These are phyloP conservation scores for Apostichopus parvimensis DNA, from an alignment of 35 echinoderm and acorn worm genomes.

Conservation along the genomic window DNA sequence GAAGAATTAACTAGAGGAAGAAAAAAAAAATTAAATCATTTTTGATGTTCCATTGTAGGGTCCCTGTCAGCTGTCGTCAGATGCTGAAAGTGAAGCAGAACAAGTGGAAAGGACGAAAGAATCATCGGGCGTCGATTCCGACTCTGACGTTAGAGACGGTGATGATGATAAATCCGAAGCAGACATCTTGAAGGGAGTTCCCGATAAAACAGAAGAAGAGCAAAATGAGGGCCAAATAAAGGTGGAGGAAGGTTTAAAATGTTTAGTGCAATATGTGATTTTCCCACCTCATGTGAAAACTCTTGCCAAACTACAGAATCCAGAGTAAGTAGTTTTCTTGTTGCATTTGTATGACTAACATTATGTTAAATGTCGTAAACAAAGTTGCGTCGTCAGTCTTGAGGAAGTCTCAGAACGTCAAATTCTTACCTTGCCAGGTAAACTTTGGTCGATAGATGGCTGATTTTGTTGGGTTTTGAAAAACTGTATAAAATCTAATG, in stretches of 20 bases:
- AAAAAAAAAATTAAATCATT: no score
- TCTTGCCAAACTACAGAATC: slow-evolving; percentile 4
- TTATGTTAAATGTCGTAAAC: no score
- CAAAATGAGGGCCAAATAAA: not conserved
- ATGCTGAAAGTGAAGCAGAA: not conserved
- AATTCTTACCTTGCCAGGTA: no score
- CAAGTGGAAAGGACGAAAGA: not conserved
- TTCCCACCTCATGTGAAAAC: slow-evolving; percentile 86
- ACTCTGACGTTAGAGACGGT: not conserved
- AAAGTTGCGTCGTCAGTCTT: no score
- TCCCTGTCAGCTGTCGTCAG: not conserved
- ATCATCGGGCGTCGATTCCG: not conserved
- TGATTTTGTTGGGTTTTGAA: no score
- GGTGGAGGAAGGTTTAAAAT: slow-evolving; percentile 68
- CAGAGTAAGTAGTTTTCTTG: not conserved
- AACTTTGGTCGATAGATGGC: no score
- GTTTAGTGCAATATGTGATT: slow-evolving; percentile 90
- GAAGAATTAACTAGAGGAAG: no score
- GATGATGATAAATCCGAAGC: not conserved
- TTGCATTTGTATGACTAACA: no score
- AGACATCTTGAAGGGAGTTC: not conserved
- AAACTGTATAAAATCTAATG: no score
- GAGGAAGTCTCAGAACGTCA: no score
- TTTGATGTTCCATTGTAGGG: not conserved
- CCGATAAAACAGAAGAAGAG: not conserved